Evolutionary conservation across 2,113 vertebrate species (phyloP), one percentile per base, ranked within the genome.

Genomic region (Stegastes partitus): DNA sequence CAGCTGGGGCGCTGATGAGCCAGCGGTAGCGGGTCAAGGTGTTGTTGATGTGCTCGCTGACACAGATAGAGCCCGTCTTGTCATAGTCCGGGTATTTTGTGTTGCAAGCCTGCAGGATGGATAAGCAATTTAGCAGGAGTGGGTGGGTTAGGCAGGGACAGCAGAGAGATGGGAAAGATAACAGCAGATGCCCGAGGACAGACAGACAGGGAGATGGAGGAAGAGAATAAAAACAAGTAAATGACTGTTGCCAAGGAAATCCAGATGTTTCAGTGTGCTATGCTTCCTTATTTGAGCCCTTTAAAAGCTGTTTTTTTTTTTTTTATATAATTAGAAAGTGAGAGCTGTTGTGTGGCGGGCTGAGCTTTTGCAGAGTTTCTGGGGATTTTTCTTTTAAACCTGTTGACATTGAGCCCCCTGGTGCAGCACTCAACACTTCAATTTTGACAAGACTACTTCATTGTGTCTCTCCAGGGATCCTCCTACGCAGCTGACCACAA

Each of bases 1-100:
- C 95, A 0, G 95, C 90, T 1, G 98, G 97, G 34, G 97, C 96
- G 1, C 97, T 96, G 16, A 95, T 93, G 51, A 99, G 95, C 98
- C 97, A 99, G 66, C 97, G 94, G 93, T 98, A 99, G 23, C 23
- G 95, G 14, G 96, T 98, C 88, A 97, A 78, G 2, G 97, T 97
- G 68, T 98, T 92, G 45, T 98, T 97, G 94, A 99, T 99, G 84
- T 90, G 95, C 88, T 98, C 97, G 28, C 96, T 97, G 56, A 92
- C 86, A 74, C 98, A 99, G 77, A 99, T 96, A 0, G 97, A 96
- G 25, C 96, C 96, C 0, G 97, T 98, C 93, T 96, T 97, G 51
- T 96, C 95, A 11, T 95, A 98, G 82, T 98, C 96, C 11, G 96
- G 88, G 81, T 97, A 97, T 77, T 96, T 97, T 15, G 95, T 95